Percentiles rank a stretch among this genome's conserved stretches.
Evolutionary conservation across 2,797 vertebrate genomes (phyloP).

Genomic region (Nannoperca australis): DNA sequence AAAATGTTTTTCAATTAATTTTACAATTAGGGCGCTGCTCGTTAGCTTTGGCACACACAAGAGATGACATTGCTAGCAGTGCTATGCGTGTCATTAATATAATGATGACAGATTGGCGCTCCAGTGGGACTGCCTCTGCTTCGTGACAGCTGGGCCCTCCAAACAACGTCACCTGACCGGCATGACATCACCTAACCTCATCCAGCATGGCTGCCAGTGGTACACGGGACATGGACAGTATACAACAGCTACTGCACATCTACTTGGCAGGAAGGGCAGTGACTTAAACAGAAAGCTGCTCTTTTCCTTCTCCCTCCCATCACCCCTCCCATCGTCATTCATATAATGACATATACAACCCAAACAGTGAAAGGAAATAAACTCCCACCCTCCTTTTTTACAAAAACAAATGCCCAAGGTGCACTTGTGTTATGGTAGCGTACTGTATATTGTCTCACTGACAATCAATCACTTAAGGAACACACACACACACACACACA

Average conservation of each 20-base stretch:
- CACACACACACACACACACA: conserved; percentile 41
- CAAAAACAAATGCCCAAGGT: conserved; percentile 43
- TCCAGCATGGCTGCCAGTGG: conserved; percentile 65
- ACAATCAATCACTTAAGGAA: conserved; percentile 72
- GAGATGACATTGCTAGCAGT: conserved; percentile 82
- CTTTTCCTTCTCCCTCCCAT: conserved; percentile 15
- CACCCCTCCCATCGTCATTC: conserved; percentile 41
- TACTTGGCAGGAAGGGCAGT: conserved; percentile 51
- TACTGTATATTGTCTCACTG: conserved; percentile 57
- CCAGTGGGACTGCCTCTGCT: conserved; percentile 74
- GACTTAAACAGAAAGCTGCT: conserved; percentile 50
- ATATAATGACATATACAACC: conserved; percentile 46
- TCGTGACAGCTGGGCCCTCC: conserved; percentile 77
- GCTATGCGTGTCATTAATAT: conserved; percentile 82
- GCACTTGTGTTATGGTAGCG: conserved; percentile 51
- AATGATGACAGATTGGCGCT: conserved; percentile 85
- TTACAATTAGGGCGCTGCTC: conserved; percentile 85
- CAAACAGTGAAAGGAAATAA: conserved; percentile 44
- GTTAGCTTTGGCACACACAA: conserved; percentile 83
- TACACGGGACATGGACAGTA: conserved; percentile 44
- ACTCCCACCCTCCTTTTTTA: conserved; percentile 31
- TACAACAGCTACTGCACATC: conserved; percentile 46
- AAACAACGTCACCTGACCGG: conserved; percentile 76
- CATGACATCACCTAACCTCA: conserved; percentile 78
- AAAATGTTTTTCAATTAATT: conserved; percentile 88